Conservation (phyloP, 2,888 invertebrate genomes). For the Dichetophora obliterata region DNA sequence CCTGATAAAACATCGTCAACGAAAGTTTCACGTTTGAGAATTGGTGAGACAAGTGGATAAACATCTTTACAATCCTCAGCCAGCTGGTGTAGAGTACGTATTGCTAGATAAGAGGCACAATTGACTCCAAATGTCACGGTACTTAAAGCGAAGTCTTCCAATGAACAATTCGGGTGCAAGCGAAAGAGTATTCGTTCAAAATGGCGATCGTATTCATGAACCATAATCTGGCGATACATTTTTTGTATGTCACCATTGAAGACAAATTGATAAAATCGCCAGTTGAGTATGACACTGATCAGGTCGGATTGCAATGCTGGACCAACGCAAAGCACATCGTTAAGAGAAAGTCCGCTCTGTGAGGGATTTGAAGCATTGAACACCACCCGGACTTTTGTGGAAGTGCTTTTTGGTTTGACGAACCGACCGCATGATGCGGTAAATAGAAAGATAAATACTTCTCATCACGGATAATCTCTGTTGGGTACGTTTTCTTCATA, state of each 20-base stretch:
- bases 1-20: conserved; percentile 28
- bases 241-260: conserved; percentile 28
- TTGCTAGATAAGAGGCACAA: conserved; percentile 25
- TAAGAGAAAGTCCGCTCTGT: too few species aligned
- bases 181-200: conserved; percentile 18
- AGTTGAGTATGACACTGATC: not conserved
- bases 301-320: not conserved
- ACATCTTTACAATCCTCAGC: not conserved
- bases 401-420: not conserved
- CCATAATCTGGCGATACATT: conserved; percentile 12
- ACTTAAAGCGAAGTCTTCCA: not conserved
- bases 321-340: not conserved
- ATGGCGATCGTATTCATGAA: not conserved
- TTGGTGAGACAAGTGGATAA: not conserved
- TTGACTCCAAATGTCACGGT: conserved; percentile 14
- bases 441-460: not conserved
- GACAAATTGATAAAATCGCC: conserved; percentile 9
- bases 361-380: not conserved
- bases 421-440: conserved; percentile 11
- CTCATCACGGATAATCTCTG: not conserved
- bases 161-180: not conserved
- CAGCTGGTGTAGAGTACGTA: conserved; percentile 23
- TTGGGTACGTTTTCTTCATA: not conserved
- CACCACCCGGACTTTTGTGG: not conserved
- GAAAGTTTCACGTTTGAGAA: conserved; percentile 19